Base-by-base conservation (phyloP, 2,888 invertebrate genomes). In the Athetis lepigone region DNA sequence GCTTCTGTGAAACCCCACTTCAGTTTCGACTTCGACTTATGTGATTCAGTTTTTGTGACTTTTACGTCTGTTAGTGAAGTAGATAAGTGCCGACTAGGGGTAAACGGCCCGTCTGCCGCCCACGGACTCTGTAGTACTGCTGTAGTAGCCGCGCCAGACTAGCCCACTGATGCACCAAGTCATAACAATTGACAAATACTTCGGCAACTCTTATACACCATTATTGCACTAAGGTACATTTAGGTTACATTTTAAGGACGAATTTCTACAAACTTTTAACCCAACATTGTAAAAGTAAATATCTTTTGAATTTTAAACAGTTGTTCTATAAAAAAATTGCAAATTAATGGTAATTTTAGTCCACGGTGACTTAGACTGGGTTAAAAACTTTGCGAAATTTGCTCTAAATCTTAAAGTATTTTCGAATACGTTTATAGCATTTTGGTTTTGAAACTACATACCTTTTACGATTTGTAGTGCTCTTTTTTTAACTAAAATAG, bases 71-170 rank as follows among this genome's bases (percentile, higher is more conserved):
- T 76, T 68, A 84, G 90, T 90, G 88, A 79, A 80, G 75, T 75
- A 80, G 52, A 78, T 80, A 84, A 84, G 83, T 83, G 83, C 82
- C 77, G 78, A 79, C 74, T 71, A 80, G 84, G 79, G 87, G 90
- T 90, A 88, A 89, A 90, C 89, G 89, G 87, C 90, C 89, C 77
- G 87, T 77, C 88, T 75, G 78, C 86, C 90, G 84, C 91, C 92
- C 90, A 89, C 89, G 87, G 88, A 86, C 88, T n/a, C n/a, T 83
- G 87, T 92, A 92, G 93, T 92, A 91, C 78, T 82, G 81, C 76
- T 81, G 88, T 92, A 90, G 90, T 91, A 90, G 82, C 75, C 77
- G 66, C 81, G 81, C 79, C 82, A 87, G 85, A 86, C 86, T 84
- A 82, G 77, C 83, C 85, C 79, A 82, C 80, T 84, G 81, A 90